Percentiles rank a stretch among this genome's conserved stretches.
Conservation (phyloP, 1,140 invertebrate species). For the Brachionus paranguensis region DNA sequence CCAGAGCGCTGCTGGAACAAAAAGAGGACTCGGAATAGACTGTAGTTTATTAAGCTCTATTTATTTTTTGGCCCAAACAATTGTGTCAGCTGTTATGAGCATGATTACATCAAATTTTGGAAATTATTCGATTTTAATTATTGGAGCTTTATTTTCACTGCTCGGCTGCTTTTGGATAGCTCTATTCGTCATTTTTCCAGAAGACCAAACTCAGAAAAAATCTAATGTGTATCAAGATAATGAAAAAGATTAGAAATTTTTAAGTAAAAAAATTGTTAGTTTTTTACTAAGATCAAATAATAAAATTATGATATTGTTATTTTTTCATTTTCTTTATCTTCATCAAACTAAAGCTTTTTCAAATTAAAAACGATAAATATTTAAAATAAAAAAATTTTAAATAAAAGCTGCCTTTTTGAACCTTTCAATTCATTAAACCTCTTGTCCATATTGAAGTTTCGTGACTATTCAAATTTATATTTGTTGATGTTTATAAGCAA, state of each 20-base stretch:
- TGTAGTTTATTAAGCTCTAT: conserved; percentile 33
- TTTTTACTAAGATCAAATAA: no score
- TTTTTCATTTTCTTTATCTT: no score
- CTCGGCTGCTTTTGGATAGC: conserved; percentile 26
- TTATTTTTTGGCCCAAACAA: conserved; percentile 21
- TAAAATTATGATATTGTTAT: no score
- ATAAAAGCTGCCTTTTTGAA: no score
- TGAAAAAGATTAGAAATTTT: background rate
- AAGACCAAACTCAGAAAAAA: background rate
- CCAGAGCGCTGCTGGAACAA: conserved; percentile 31
- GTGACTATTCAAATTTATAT: no score
- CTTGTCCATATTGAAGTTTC: no score
- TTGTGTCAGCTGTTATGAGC: background rate
- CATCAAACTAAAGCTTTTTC: no score
- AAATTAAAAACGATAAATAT: no score
- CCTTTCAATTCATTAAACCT: no score
- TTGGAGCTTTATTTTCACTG: conserved; percentile 3
- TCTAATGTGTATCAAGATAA: background rate
- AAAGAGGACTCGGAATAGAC: conserved; percentile 30
- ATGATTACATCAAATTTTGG: conserved; percentile 4
- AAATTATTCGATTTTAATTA: conserved; percentile 32
- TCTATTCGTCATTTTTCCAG: conserved; percentile 24
- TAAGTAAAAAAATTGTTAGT: no score
- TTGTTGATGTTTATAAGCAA: no score
- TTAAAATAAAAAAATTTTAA: no score